phyloP scores from a whole-genome alignment of 1,140 invertebrate genomes.

The Aphaenogaster rudis region DNA sequence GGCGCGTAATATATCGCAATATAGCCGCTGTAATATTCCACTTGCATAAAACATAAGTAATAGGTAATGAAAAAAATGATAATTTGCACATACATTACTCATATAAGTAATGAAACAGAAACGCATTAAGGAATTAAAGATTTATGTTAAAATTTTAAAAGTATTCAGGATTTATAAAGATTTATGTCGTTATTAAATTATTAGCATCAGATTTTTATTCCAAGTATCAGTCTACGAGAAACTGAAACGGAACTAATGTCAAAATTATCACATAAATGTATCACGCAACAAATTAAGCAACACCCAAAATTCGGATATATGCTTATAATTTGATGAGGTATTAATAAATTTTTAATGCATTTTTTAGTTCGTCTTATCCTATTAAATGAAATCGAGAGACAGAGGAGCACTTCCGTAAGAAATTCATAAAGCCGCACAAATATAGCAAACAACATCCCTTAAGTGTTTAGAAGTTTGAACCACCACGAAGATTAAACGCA shows the following conservation, averaged over 20 bases:
- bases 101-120: not conserved
- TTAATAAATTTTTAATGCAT: not conserved
- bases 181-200: not conserved
- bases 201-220: constrained; percentile 6
- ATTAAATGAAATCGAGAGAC: not conserved
- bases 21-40: not conserved
- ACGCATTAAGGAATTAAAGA: not conserved
- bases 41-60: constrained; percentile 1
- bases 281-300: not conserved
- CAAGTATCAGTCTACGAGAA: not conserved
- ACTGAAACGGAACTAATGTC: not conserved
- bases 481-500: not conserved
- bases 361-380: not conserved
- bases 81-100: not conserved
- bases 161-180: not conserved
- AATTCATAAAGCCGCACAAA: not conserved
- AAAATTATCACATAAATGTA: not conserved
- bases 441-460: not conserved
- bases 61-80: not conserved
- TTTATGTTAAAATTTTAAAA: not conserved
- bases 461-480: not conserved
- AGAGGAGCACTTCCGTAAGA: constrained; percentile 1
- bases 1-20: not conserved
- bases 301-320: not conserved
- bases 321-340: not conserved